Evolutionary conservation across 2,113 vertebrate species (phyloP).

Genomic region (Eulemur rufifrons): DNA sequence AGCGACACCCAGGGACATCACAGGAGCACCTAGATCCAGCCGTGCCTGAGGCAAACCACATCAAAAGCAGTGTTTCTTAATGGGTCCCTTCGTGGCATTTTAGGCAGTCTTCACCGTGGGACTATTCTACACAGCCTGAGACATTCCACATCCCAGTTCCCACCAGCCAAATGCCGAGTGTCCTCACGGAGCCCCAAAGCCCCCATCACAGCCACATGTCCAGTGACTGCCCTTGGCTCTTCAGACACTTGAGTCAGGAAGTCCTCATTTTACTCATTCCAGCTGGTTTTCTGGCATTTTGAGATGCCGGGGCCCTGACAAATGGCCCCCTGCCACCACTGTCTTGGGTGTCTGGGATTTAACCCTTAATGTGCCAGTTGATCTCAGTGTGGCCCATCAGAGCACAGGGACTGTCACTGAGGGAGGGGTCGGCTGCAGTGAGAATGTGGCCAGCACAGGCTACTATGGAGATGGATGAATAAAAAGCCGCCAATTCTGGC

Average conservation of each 20-base stretch:
- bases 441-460: neutral
- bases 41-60: neutral
- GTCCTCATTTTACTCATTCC: neutral
- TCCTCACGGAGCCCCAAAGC: neutral
- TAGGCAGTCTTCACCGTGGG: neutral
- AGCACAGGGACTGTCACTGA: neutral
- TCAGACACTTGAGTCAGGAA: neutral
- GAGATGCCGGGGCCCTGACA: neutral
- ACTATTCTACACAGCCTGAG: neutral
- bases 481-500: neutral
- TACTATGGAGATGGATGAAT: accelerated
- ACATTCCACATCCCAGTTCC: neutral
- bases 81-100: neutral
- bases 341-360: neutral
- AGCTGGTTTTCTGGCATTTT: neutral
- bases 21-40: neutral
- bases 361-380: too few species aligned
- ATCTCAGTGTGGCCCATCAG: neutral
- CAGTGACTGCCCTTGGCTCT: neutral
- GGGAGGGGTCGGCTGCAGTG: neutral
- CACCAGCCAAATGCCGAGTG: neutral
- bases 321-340: neutral
- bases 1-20: neutral
- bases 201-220: neutral
- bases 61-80: neutral